Percentiles rank a stretch among this genome's conserved stretches.
Evolutionary conservation across 2,888 invertebrate species (phyloP).

Genomic region (Noctua comes): DNA sequence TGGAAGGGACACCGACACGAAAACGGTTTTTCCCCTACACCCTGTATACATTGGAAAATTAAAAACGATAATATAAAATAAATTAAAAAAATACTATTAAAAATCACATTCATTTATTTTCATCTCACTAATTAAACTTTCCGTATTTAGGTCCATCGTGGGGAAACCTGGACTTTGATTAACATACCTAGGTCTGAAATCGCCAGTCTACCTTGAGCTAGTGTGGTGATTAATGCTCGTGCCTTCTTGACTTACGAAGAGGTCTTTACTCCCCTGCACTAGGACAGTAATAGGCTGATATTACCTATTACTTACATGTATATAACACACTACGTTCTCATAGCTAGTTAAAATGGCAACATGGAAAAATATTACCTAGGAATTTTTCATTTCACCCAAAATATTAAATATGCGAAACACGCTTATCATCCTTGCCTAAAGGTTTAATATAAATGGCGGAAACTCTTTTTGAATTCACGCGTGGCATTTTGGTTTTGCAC

Average conservation of each 20-base stretch:
- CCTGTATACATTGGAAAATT: background rate
- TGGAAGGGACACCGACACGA: too few relatives aligned
- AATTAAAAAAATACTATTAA: background rate
- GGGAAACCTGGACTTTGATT: background rate
- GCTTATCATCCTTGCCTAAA: constrained; percentile 3
- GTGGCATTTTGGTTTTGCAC: constrained; percentile 26
- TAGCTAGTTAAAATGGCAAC: background rate
- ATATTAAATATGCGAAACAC: constrained; percentile 20
- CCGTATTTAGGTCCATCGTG: background rate
- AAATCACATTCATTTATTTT: background rate
- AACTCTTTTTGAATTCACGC: constrained; percentile 23
- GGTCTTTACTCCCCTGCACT: background rate
- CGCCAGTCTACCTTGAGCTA: background rate
- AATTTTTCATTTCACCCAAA: background rate
- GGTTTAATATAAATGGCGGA: constrained; percentile 27
- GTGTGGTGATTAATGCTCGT: background rate
- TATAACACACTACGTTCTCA: background rate
- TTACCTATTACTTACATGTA: background rate
- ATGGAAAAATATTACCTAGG: background rate
- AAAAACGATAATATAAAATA: background rate
- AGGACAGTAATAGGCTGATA: background rate
- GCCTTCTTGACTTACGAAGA: background rate
- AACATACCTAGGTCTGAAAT: background rate
- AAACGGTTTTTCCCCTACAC: too few relatives aligned
- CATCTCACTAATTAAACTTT: background rate